Percentiles rank a stretch among this genome's conserved stretches.
Conservation (phyloP, 2,888 invertebrate species). For the Drosophila colorata region DNA sequence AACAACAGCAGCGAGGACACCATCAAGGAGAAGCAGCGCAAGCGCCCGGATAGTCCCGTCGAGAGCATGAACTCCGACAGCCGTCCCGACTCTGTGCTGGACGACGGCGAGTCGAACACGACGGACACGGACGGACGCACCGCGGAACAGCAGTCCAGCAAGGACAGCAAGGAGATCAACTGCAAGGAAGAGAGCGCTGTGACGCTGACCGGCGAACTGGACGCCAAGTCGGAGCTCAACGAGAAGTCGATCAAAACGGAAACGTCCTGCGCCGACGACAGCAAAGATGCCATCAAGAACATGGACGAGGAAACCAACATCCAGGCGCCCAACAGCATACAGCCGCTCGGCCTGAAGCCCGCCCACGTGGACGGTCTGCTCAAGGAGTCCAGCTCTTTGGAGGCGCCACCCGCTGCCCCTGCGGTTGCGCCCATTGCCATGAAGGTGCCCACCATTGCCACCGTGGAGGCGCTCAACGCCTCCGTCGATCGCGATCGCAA, state of each 20-base stretch:
- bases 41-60: conserved; percentile 89
- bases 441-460: conserved; percentile 82
- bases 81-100: conserved; percentile 90
- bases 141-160: conserved; percentile 84
- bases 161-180: conserved; percentile 84
- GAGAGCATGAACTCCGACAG: conserved; percentile 94
- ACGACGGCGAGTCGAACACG: conserved; percentile 87
- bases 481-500: conserved; percentile 82
- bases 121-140: conserved; percentile 81
- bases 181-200: conserved; percentile 77
- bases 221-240: conserved; percentile 85
- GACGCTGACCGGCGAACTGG: conserved; percentile 66
- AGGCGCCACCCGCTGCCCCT: conserved; percentile 37
- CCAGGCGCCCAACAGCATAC: conserved; percentile 79
- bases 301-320: conserved; percentile 85
- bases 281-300: conserved; percentile 82
- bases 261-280: conserved; percentile 66
- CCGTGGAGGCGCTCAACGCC: conserved; percentile 80
- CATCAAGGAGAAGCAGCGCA: conserved; percentile 86
- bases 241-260: conserved; percentile 74
- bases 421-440: conserved; percentile 68
- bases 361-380: conserved; percentile 58
- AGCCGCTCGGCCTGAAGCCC: conserved; percentile 47
- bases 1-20: conserved; percentile 65
- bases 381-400: conserved; percentile 49